A percentile compares a stretch with the other conserved stretches of the same genome.
phyloP scores from a whole-genome alignment of 1,140 invertebrate genomes.

The Caenorhabditis remanei region DNA sequence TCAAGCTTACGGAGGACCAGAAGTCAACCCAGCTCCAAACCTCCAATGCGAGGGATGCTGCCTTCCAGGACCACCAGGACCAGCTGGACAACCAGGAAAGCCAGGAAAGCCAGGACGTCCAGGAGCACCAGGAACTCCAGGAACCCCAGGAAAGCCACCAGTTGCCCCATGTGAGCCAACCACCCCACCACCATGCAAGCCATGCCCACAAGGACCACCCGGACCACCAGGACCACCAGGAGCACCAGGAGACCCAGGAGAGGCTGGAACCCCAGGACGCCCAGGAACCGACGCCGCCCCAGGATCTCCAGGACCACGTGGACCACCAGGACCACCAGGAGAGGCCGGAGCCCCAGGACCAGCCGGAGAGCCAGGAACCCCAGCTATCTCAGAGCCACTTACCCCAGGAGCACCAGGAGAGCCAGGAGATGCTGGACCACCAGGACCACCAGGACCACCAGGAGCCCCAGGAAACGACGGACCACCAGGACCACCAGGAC shows the following conservation, averaged over 20 bases:
- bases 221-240: conserved; percentile 68
- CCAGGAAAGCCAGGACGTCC: conserved; percentile 68
- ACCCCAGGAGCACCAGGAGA: conserved; percentile 77
- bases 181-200: conserved; percentile 69
- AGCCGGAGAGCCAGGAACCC: conserved; percentile 61
- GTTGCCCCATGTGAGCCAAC: conserved; percentile 68
- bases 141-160: conserved; percentile 69
- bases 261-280: conserved; percentile 65
- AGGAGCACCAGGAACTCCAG: conserved; percentile 67
- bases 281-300: conserved; percentile 57
- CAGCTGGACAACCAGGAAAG: conserved; percentile 63
- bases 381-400: conserved; percentile 73
- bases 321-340: conserved; percentile 67
- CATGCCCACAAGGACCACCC: conserved; percentile 68
- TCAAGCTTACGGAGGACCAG: conserved; percentile 66
- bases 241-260: conserved; percentile 67
- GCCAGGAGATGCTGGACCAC: conserved; percentile 69
- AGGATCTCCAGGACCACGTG: conserved; percentile 63
- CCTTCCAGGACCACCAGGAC: conserved; percentile 68
- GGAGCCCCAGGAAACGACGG: conserved; percentile 68
- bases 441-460: conserved; percentile 62
- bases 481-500: conserved; percentile 66
- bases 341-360: conserved; percentile 68
- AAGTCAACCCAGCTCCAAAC: conserved; percentile 68
- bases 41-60: conserved; percentile 69